These are phyloP conservation scores for Pseudococcus longispinus DNA, from an alignment of 2,888 invertebrate genomes.

Conservation along the genomic window DNA sequence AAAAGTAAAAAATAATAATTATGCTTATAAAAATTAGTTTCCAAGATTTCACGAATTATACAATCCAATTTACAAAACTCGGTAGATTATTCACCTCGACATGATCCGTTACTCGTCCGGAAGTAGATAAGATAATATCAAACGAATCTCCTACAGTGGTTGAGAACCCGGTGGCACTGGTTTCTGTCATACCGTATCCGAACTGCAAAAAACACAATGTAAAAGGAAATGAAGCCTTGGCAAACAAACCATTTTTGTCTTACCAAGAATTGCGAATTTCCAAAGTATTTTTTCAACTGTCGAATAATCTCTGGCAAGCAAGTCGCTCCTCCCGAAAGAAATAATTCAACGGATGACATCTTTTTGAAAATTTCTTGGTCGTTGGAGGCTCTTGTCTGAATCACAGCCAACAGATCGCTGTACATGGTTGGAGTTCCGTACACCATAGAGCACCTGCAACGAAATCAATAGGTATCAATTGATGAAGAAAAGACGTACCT, in stretches of 20 bases:
- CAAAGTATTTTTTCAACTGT: conserved; percentile 63
- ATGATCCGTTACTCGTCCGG: conserved; percentile 67
- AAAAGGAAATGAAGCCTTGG: neutral
- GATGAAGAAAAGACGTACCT: too few species aligned
- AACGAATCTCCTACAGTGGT: conserved; percentile 64
- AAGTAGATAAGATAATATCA: conserved; percentile 65
- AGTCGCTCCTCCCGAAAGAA: conserved; percentile 76
- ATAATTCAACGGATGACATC: conserved; percentile 62
- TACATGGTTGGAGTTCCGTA: conserved; percentile 89
- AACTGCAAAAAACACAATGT: conserved; percentile 62
- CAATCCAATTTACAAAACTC: too few species aligned
- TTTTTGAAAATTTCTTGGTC: neutral
- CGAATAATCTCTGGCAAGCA: conserved; percentile 71
- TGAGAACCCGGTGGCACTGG: conserved; percentile 66
- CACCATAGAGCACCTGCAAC: conserved; percentile 71
- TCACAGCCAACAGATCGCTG: conserved; percentile 66
- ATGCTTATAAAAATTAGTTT: too few species aligned
- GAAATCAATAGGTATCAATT: neutral
- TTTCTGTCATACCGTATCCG: conserved; percentile 69
- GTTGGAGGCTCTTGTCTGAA: neutral
- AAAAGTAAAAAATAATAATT: neutral
- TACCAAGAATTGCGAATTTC: conserved; percentile 19
- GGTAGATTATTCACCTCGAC: conserved; percentile 63
- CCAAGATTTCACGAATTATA: too few species aligned
- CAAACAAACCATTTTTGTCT: neutral